phyloP scores from a whole-genome alignment of 1,140 invertebrate genomes.

The Bombus turneri region DNA sequence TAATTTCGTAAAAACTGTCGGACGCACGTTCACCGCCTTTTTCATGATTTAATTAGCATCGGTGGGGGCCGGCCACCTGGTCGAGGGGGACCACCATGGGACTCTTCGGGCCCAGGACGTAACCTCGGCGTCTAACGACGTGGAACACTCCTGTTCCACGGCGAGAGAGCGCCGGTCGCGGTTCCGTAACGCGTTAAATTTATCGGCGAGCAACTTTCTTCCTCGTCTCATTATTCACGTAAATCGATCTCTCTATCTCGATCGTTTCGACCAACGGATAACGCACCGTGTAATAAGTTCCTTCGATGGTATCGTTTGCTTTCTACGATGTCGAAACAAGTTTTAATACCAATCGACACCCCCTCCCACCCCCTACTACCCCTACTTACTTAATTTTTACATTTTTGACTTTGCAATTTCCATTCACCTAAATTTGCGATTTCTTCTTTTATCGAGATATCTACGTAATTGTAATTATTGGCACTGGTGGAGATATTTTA shows the following conservation, averaged over 20 bases:
- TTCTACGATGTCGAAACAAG: not conserved
- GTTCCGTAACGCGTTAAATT: conserved; percentile 56
- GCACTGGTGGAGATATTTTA: not conserved
- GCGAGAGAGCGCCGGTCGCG: conserved; percentile 19
- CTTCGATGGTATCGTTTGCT: not conserved
- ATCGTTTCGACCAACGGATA: conserved; percentile 19
- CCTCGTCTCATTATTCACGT: conserved; percentile 53
- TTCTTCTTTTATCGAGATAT: too few species aligned
- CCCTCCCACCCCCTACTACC: too few species aligned
- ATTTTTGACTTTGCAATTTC: not conserved
- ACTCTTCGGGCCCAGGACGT: conserved; percentile 45
- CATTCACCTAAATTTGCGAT: not conserved
- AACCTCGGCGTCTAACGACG: conserved; percentile 57
- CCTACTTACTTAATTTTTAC: not conserved
- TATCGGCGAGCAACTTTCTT: conserved; percentile 34
- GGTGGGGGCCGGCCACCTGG: conserved; percentile 48
- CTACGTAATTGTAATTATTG: too few species aligned
- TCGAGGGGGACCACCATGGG: conserved; percentile 52
- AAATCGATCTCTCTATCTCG: conserved; percentile 46
- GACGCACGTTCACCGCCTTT: conserved; percentile 58
- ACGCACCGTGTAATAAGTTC: not conserved
- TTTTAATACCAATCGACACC: not conserved
- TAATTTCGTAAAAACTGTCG: conserved; percentile 57
- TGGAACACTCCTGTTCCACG: conserved; percentile 55
- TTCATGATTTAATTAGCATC: conserved; percentile 61